Evolutionary conservation across 2,888 invertebrate genomes (phyloP), one percentile per base, ranked within the genome.

Genomic region (Byasa hedistus): DNA sequence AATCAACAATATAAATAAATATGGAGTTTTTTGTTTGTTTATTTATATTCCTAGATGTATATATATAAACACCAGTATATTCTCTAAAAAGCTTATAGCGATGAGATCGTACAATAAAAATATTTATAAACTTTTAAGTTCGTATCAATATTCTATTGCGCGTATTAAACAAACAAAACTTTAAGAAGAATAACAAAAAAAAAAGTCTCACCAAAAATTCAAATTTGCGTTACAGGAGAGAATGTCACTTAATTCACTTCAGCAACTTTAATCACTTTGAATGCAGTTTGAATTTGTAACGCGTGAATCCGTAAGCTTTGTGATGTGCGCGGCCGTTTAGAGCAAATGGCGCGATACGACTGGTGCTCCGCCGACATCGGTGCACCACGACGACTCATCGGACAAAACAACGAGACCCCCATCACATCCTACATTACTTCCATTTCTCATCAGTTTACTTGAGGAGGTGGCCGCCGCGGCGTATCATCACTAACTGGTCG

Each of bases 321-420:
- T 23, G 32, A 69, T 69, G 72, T 77, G 73, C 76, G 79, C 88
- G 81, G 82, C 85, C 82, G 84, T 74, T 77, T 80, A 79, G 77
- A 72, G 68, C 79, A 81, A 79, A 75, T 74, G 79, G 76, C 81
- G 80, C 80, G 80, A 78, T 76, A 77, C 86, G 83, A 91, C 90
- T 89, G 84, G 71, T 77, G 79, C 72, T 76, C 71, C 61, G 69
- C 69, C 72, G 71, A 77, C 68, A 74, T 72, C 73, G 71, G 73
- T 82, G 80, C 75, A 80, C 85, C 84, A 85, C 85, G 84, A 88
- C 81, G 85, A 83, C 79, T 86, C 83, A 85, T 81, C 81, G 76
- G 79, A 68, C 65, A 56, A 61, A 52, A 57, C 51, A 54, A 55
- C 72, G 70, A 72, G 81, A 73, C 73, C 83, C 78, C 73, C 72